Conservation (phyloP, 2,888 invertebrate genomes). For the Apomyelois bistriatella region DNA sequence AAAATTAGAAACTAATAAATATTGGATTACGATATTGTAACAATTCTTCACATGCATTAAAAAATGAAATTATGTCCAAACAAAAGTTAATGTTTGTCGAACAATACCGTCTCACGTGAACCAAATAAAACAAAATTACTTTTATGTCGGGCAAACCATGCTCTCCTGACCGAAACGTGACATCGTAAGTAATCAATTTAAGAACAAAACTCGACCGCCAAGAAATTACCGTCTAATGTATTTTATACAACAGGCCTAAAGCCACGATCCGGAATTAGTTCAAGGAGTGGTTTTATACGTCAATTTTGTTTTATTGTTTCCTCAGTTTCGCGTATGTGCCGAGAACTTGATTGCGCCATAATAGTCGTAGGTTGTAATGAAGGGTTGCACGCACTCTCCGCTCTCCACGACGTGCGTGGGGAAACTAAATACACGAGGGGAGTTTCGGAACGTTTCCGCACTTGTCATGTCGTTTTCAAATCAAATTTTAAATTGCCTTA, state of each 20-base stretch:
- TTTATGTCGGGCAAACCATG: conserved; percentile 1
- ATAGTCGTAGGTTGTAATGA: conserved; percentile 70
- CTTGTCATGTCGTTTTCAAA: conserved; percentile 56
- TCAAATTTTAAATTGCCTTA: conserved; percentile 51
- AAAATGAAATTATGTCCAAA: conserved; percentile 1
- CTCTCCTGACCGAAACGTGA: conserved; percentile 31
- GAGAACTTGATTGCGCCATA: conserved; percentile 73
- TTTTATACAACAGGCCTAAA: conserved; percentile 52
- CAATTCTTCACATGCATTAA: background rate
- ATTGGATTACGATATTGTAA: background rate
- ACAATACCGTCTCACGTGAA: conserved; percentile 8
- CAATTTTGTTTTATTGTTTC: conserved; percentile 75
- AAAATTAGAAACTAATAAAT: background rate
- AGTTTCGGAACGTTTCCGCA: conserved; percentile 60
- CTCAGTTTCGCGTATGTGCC: conserved; percentile 73
- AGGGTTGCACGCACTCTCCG: conserved; percentile 69
- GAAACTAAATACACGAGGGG: conserved; percentile 61
- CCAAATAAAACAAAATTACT: conserved; percentile 12
- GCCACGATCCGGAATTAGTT: conserved; percentile 53
- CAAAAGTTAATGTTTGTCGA: conserved; percentile 6
- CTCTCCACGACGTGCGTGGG: conserved; percentile 53
- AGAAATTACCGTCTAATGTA: conserved; percentile 51
- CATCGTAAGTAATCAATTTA: conserved; percentile 35
- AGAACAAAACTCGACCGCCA: conserved; percentile 35
- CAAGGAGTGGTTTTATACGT: conserved; percentile 70